Base-by-base conservation (phyloP, 2,113 vertebrate species). In the Crotalus tigris region DNA sequence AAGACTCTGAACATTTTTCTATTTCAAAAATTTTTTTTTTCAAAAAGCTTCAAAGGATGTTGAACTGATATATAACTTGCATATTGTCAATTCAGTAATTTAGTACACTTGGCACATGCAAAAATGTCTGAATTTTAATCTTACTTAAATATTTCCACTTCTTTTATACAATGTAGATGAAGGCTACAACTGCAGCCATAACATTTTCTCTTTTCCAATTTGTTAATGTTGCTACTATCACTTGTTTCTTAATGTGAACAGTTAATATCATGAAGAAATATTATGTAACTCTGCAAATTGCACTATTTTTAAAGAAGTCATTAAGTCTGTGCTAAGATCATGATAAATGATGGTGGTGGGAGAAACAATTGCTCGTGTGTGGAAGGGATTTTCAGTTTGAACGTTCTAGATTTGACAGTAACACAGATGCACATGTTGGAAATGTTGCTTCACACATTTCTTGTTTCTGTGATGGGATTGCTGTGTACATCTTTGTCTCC, bases 381-480 rank as follows among this genome's bases (percentile, higher is more conserved):
- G n/a, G 44, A 1, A 3, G 51, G 39, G n/a, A 69, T 49, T 61
- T 1, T 81, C 69, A 4, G 13, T 54, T 10, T 54, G 26, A 93
- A 54, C 0, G 0, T 6, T 58, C 69, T 88, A 57, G 44, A 49
- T 1, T n/a, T 53, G 39, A 0, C 44, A 85, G 53, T 39, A 81
- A 81, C 33, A 81, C 17, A 81, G 17, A 21, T 81, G 17, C 33
- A 81, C 17, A 81, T 81, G 75, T 21, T 81, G 6, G 10, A 64
- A 26, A 4, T 12, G 61, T 39, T 19, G 33, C 69, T 81, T 81
- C 33, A 81, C 69, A 39, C 69, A 44, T 39, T 81, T 93, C 33
- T 24, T 26, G 94, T 94, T 93, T 92, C 92, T 2, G 55, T 93
- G 96, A 95, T 87, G 94, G 93, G 91, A 95, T 95, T 59, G 90